Conservation (phyloP, 2,888 invertebrate genomes). For the Dicyrtoma fusca region DNA sequence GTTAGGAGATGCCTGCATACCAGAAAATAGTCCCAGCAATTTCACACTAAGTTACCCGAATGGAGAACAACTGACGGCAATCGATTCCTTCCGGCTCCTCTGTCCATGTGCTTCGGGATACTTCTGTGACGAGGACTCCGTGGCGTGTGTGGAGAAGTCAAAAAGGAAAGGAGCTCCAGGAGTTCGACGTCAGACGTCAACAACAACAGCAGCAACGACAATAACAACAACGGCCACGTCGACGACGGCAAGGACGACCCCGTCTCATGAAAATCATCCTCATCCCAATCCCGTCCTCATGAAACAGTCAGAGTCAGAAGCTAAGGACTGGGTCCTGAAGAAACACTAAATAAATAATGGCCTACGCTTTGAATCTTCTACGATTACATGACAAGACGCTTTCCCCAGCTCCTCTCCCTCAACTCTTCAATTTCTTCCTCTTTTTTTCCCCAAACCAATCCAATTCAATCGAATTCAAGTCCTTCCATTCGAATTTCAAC, state of each 20-base stretch:
- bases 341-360: constrained; percentile 27
- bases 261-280: too few species aligned
- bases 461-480: too few species aligned
- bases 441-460: too few species aligned
- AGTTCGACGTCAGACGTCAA: neutral
- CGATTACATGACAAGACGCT: constrained; percentile 6
- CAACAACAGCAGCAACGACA: neutral
- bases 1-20: constrained; percentile 43
- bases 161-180: neutral
- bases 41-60: constrained; percentile 45
- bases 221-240: too few species aligned
- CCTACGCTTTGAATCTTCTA: constrained; percentile 10
- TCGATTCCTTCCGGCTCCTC: constrained; percentile 37
- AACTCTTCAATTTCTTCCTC: too few species aligned
- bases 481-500: too few species aligned
- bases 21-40: constrained; percentile 39
- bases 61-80: constrained; percentile 30
- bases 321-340: neutral
- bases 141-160: constrained; percentile 3
- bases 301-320: too few species aligned
- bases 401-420: neutral
- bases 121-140: constrained; percentile 29
- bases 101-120: constrained; percentile 43
- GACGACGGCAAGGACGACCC: too few species aligned
- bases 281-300: too few species aligned